Conservation (phyloP, 2,888 invertebrate genomes). For the Dolomedes plantarius region DNA sequence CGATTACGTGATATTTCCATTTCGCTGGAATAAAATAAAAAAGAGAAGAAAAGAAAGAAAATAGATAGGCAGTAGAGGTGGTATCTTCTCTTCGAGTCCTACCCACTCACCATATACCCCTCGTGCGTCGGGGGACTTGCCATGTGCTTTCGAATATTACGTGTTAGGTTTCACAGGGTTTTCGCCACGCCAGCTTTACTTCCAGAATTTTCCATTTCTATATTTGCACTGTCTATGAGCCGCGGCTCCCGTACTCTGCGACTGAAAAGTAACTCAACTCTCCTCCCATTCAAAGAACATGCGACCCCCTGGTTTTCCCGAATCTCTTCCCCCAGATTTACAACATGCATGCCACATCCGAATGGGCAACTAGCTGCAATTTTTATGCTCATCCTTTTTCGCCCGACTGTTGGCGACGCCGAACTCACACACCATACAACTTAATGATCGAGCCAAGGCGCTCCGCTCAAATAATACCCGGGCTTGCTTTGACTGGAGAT, state of each 20-base stretch:
- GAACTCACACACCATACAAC: constrained; percentile 18
- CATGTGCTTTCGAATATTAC: constrained; percentile 70
- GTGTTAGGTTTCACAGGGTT: constrained; percentile 71
- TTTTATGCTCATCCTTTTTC: constrained; percentile 34
- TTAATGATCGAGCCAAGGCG: constrained; percentile 48
- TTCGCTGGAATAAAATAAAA: constrained; percentile 67
- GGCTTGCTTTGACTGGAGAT: background rate
- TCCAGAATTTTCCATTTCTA: constrained; percentile 68
- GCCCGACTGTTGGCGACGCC: background rate
- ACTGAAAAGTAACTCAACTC: constrained; percentile 60
- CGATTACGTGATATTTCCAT: constrained; percentile 72
- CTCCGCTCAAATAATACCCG: background rate
- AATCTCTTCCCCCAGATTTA: constrained; percentile 43
- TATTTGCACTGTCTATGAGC: constrained; percentile 58
- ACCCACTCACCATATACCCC: constrained; percentile 44
- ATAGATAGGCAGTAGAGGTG: constrained; percentile 25
- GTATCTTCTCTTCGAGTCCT: constrained; percentile 38
- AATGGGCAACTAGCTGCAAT: constrained; percentile 1
- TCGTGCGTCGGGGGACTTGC: constrained; percentile 51
- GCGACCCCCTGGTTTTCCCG: constrained; percentile 25
- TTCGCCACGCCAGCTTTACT: constrained; percentile 71
- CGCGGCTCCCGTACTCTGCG: constrained; percentile 15
- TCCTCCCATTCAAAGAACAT: constrained; percentile 44
- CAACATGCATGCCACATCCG: constrained; percentile 40
- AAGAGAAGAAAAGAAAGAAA: constrained; percentile 42